A percentile compares a stretch with the other conserved stretches of the same genome.
Evolutionary conservation across 1,140 invertebrate genomes (phyloP).

Genomic region (Sminthurides bifidus): DNA sequence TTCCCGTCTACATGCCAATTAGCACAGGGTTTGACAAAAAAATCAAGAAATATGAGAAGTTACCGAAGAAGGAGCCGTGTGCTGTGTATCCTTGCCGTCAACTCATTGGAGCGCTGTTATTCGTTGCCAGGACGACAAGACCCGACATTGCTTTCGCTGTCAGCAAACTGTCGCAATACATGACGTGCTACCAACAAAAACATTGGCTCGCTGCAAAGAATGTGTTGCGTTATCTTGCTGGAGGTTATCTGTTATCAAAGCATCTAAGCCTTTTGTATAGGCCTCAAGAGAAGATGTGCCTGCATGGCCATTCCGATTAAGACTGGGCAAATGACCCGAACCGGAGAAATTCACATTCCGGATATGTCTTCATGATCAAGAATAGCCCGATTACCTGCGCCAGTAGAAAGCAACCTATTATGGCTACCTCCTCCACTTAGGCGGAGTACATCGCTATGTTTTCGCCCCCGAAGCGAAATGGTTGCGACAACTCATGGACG

Average conservation of each 20-base stretch:
- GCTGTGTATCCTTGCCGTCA: neutral
- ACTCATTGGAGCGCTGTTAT: conserved; percentile 1
- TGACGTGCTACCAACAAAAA: conserved; percentile 30
- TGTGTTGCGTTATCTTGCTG: conserved; percentile 5
- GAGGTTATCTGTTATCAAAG: too few species aligned
- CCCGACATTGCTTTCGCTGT: conserved; percentile 21
- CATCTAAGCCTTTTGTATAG: conserved; percentile 23
- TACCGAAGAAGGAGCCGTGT: too few species aligned
- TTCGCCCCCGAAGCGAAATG: too few species aligned
- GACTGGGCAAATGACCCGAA: conserved; percentile 29
- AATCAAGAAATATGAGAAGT: too few species aligned
- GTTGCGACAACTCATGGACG: too few species aligned
- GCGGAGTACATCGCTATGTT: conserved; percentile 35
- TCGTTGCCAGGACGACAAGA: conserved; percentile 3
- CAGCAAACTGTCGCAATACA: conserved; percentile 34
- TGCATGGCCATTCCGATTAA: conserved; percentile 28
- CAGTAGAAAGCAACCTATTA: conserved; percentile 28
- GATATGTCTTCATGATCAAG: conserved; percentile 18
- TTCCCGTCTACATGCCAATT: neutral
- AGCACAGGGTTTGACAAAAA: neutral
- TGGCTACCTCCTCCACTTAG: conserved; percentile 32
- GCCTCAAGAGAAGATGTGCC: neutral
- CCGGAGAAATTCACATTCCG: conserved; percentile 24
- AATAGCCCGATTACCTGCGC: conserved; percentile 33
- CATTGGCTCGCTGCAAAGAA: conserved; percentile 23